Conservation (phyloP, 1,140 invertebrate genomes). For the Drosophila dunni region DNA sequence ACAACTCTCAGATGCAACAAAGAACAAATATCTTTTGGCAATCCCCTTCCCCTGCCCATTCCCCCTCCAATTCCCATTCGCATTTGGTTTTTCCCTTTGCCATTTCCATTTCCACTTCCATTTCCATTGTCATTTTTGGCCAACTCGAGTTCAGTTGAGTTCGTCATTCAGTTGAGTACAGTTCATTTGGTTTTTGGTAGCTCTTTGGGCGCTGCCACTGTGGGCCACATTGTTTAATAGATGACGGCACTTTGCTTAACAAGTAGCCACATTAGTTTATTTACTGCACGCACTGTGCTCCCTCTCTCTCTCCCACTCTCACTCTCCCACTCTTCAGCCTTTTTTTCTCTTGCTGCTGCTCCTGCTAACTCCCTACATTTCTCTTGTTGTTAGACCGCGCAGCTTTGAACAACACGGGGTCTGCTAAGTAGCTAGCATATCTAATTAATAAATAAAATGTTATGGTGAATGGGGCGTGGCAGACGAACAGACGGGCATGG, state of each 20-base stretch:
- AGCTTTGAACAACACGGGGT: background rate
- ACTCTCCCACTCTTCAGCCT: slow-evolving; percentile 4
- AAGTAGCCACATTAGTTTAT: slow-evolving; percentile 80
- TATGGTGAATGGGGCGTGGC: no score
- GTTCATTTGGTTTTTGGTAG: slow-evolving; percentile 56
- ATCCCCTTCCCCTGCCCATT: no score
- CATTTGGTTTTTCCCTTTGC: slow-evolving; percentile 8
- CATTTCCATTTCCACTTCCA: slow-evolving; percentile 47
- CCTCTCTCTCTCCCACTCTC: background rate
- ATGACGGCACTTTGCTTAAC: slow-evolving; percentile 82
- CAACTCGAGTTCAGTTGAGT: slow-evolving; percentile 50
- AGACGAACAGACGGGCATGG: no score
- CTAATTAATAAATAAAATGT: no score
- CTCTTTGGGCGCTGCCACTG: background rate
- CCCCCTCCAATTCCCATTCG: background rate
- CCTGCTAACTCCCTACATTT: background rate
- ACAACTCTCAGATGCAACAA: slow-evolving; percentile 25
- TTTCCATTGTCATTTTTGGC: slow-evolving; percentile 51
- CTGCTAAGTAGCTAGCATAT: no score
- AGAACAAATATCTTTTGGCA: slow-evolving; percentile 18
- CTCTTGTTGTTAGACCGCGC: background rate
- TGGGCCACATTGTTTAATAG: slow-evolving; percentile 75
- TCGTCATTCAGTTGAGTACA: slow-evolving; percentile 66
- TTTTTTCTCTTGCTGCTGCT: background rate
- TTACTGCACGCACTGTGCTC: slow-evolving; percentile 57